Evolutionary conservation across 2,888 invertebrate genomes (phyloP), one percentile per base, ranked within the genome.

Genomic region (Ferrisia virgata): DNA sequence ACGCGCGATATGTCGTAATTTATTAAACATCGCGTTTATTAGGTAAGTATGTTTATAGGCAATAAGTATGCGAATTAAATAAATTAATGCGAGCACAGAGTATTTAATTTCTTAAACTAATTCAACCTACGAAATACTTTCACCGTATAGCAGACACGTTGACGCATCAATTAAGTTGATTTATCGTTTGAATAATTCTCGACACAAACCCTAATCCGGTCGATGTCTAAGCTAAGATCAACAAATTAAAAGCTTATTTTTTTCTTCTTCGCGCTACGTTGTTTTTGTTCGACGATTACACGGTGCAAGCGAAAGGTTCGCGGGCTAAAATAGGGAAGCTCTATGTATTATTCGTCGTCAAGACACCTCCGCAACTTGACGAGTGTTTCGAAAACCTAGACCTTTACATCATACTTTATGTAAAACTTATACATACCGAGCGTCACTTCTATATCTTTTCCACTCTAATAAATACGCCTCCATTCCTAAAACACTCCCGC

Each of bases 101-200:
- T 53, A 22, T 64, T 64, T 31, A 28, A 64, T 64, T 64, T 31
- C 28, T 64, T 13, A 8, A 64, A 28, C 64, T 64, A 13, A 28
- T 28, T 28, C 64, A 64, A 64, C 64, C 64, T 64, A 25, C 64
- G 64, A 25, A 28, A 31, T 15, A 64, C 64, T 25, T 28, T 64
- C 64, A 28, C 64, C n/a, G n/a, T 31, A 28, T 28, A 28, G 64
- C 28, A 64, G 64, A 64, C 64, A 64, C 64, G 25, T 11, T 28
- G 64, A 64, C 64, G 64, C 64, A 64, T 64, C 64, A 64, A 64
- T 64, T 64, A 64, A 28, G 64, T 64, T 64, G 64, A 64, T 64
- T 64, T 64, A 64, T 64, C 28, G 64, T 64, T 64, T 2, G 28
- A 64, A 64, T 64, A 64, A 28, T 64, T 28, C 64, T 28, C 53